Evolutionary conservation across 2,888 invertebrate genomes (phyloP), one percentile per base, ranked within the genome.

Genomic region (Leucania comma): DNA sequence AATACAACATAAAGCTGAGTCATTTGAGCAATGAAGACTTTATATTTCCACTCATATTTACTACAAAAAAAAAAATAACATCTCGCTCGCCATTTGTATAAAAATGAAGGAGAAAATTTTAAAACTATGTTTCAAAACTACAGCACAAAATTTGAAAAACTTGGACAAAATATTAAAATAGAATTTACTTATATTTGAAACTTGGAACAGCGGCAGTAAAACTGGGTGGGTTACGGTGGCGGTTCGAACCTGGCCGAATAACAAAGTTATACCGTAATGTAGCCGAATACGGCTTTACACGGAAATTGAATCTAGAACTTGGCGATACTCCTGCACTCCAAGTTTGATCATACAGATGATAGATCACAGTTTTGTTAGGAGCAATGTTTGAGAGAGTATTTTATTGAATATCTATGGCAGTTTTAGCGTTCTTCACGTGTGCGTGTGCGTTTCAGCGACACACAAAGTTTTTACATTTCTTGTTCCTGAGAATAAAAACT

Each of bases 271-370:
- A 83, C 86, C 87, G 87, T 90, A 88, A 89, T 82, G 83, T 87
- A 73, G 66, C 83, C 82, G 86, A 89, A 90, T 85, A 88, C 85
- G 87, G 86, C 78, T 84, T 85, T 73, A 72, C 76, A 80, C 87
- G 92, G 92, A 92, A 92, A 92, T 92, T 92, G 91, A 92, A 89
- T 87, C 80, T 72, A 77, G 67, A 87, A 89, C 83, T 88, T 87
- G 73, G 86, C 72, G 77, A 81, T 82, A 76, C 68, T 78, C 48
- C 24, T 71, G 68, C 69, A 68, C 71, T 66, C 65, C 65, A 83
- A 84, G 63, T 84, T 83, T 75, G 78, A 83, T 84, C 76, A 65
- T 73, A 72, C 65, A 68, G 32, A 64, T 82, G 83, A 84, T 84
- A 82, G 74, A 84, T 84, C 75, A 79, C 74, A 69, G 74, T 77